Evolutionary conservation across 2,113 vertebrate species (phyloP).

Genomic region (Dicrurus megarhynchus): DNA sequence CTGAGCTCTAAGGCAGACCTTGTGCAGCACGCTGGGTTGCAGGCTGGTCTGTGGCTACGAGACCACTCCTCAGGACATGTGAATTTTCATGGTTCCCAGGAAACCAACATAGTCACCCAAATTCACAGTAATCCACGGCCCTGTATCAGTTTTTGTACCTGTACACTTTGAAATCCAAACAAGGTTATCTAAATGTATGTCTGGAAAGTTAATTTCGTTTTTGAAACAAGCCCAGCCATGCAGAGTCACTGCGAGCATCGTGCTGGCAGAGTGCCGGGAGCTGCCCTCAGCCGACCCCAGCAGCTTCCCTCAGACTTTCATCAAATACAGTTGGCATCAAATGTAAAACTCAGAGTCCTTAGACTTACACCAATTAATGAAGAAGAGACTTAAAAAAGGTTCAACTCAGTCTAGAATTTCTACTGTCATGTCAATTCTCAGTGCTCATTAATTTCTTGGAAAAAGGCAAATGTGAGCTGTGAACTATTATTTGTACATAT

Average conservation of each 20-base stretch:
- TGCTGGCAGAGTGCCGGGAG: not conserved
- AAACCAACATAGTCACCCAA: not conserved
- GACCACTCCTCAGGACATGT: not conserved
- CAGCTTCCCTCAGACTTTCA: not conserved
- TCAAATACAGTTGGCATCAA: not conserved
- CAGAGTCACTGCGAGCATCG: not conserved
- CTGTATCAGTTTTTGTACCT: not conserved
- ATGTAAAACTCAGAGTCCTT: not conserved
- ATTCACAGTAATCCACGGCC: not conserved
- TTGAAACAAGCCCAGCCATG: not conserved
- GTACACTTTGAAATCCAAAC: not conserved
- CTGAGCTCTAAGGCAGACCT: not conserved
- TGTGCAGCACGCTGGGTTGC: not conserved
- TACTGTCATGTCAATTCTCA: not conserved
- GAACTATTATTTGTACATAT: slow-evolving; percentile 40
- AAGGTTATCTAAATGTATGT: not conserved
- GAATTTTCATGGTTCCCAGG: not conserved
- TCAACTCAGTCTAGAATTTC: not conserved
- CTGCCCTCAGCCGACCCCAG: not conserved
- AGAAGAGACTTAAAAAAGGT: not conserved
- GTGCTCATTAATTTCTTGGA: slow-evolving; percentile 15
- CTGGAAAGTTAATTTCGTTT: not conserved
- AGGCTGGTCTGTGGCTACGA: not conserved
- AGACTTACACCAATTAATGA: not conserved
- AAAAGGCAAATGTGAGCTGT: slow-evolving; percentile 8